Base-by-base conservation (phyloP, 2,113 vertebrate genomes). In the Anseranas semipalmata region DNA sequence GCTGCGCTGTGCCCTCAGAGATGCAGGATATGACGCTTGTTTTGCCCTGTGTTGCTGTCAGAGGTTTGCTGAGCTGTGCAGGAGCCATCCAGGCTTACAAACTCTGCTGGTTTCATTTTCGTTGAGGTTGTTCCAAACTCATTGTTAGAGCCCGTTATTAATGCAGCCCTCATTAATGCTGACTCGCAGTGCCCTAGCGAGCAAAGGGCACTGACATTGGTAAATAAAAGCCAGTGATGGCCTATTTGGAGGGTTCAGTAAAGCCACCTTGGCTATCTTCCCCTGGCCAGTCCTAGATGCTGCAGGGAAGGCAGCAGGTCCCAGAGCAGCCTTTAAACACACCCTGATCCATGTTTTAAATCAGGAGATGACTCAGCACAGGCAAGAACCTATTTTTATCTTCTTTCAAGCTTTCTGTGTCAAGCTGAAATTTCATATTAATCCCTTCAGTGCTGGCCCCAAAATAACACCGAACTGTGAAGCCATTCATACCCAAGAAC, bases 121-220 rank as follows among this genome's bases (percentile, higher is more conserved):
- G 13, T 30, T 41, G 56, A 6, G 19, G 12, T 75, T 60, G 6
- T 66, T 37, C 6, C 66, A 8, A 32, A 2, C 43, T 39, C 21
- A 3, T 11, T 0, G 0, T 20, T 28, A 19, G 35, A n/a, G 27
- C 3, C 4, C 0, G 8, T 33, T 41, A 32, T n/a, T 22, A 18
- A 9, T 0, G 2, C 41, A 32, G 43, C 43, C 24, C 46, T 5
- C 22, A 50, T 50, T 50, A 50, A 50, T 22, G 53, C 73, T 16
- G 46, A 10, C 30, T 21, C 2, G 0, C 48, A 13, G 56, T 0
- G 8, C 3, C 32, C 18, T 2, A 15, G 19, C 8, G 19, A 89
- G 52, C 18, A 20, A 37, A 56, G 6, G 50, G 45, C 33, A 4
- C 6, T 14, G 63, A 8, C 14, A 20, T 0, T 0, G 2, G 39